Evolutionary conservation across 2,888 invertebrate species (phyloP).

Genomic region (Drosophila meridionalis): DNA sequence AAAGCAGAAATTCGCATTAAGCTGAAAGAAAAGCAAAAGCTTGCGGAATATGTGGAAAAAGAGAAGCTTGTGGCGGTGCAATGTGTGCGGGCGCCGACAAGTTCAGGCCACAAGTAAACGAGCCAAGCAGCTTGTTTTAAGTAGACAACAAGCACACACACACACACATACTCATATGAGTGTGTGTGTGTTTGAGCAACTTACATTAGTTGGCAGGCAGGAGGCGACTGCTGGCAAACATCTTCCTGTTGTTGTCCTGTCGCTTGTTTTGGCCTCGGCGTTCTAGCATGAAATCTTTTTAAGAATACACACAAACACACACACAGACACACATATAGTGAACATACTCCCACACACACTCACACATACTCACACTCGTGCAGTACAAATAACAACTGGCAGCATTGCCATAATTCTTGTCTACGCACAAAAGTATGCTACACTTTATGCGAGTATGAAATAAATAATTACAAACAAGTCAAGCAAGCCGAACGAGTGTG

Average conservation of each 20-base stretch:
- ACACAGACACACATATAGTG: conserved; percentile 8
- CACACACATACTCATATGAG: conserved; percentile 8
- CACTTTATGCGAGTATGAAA: conserved; percentile 69
- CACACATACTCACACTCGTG: conserved; percentile 9
- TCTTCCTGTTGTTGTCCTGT: conserved; percentile 65
- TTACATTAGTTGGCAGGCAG: conserved; percentile 59
- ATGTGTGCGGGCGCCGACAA: conserved; percentile 48
- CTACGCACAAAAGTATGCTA: conserved; percentile 73
- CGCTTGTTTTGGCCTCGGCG: conserved; percentile 59
- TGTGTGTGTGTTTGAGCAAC: conserved; percentile 22
- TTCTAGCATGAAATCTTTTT: conserved; percentile 75
- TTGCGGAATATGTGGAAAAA: conserved; percentile 21
- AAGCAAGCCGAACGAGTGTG: conserved; percentile 57
- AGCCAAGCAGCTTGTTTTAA: conserved; percentile 75
- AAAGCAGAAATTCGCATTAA: conserved; percentile 78
- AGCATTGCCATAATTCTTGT: conserved; percentile 73
- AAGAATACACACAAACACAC: conserved; percentile 41
- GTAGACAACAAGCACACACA: conserved; percentile 35
- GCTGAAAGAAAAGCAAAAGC: conserved; percentile 72
- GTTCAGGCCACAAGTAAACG: conserved; percentile 76
- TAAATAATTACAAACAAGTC: conserved; percentile 78
- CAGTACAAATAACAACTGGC: conserved; percentile 65
- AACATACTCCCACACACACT: conserved; percentile 17
- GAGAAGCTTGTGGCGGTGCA: not conserved
- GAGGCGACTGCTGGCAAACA: conserved; percentile 61